phyloP scores from a whole-genome alignment of 2,113 vertebrate species.

The Melanostigma gelatinosum region DNA sequence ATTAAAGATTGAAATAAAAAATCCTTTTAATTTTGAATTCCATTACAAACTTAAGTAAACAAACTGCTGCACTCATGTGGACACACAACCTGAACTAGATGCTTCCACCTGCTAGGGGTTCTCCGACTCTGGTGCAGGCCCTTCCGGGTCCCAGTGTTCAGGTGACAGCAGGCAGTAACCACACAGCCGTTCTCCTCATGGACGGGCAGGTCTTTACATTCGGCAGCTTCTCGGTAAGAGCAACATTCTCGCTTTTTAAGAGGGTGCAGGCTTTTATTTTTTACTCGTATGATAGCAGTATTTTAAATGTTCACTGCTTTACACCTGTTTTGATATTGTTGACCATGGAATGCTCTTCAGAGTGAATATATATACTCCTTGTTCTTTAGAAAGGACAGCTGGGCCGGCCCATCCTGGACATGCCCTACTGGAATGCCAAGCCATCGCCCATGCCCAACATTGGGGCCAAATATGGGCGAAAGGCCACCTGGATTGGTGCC shows the following conservation, averaged over 20 bases:
- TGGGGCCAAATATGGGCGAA: slow-evolving; percentile 96
- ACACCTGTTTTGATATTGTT: not conserved
- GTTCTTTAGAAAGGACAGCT: slow-evolving; percentile 94
- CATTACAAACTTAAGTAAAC: not conserved
- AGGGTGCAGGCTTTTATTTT: not conserved
- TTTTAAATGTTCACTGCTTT: not conserved
- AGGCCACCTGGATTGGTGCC: slow-evolving; percentile 98
- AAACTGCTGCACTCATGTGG: not conserved
- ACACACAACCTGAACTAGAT: not conserved
- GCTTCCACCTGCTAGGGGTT: slow-evolving; percentile 84
- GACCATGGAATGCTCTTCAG: not conserved
- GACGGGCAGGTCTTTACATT: slow-evolving; percentile 99
- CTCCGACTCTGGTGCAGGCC: slow-evolving; percentile 95
- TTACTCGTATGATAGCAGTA: not conserved
- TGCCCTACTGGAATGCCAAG: slow-evolving; percentile 99
- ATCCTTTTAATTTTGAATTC: not conserved
- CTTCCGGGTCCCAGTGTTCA: slow-evolving; percentile 93
- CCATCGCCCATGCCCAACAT: slow-evolving; percentile 98
- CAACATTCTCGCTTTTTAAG: not conserved
- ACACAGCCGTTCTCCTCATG: slow-evolving; percentile 94
- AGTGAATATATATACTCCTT: not conserved
- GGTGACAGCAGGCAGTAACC: slow-evolving; percentile 97
- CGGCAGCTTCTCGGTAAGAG: slow-evolving; percentile 97
- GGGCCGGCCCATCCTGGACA: slow-evolving; percentile 95
- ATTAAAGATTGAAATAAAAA: not conserved